Percentiles rank a stretch among this genome's conserved stretches.
Conservation (phyloP, 2,113 vertebrate species). For the Python bivittatus region DNA sequence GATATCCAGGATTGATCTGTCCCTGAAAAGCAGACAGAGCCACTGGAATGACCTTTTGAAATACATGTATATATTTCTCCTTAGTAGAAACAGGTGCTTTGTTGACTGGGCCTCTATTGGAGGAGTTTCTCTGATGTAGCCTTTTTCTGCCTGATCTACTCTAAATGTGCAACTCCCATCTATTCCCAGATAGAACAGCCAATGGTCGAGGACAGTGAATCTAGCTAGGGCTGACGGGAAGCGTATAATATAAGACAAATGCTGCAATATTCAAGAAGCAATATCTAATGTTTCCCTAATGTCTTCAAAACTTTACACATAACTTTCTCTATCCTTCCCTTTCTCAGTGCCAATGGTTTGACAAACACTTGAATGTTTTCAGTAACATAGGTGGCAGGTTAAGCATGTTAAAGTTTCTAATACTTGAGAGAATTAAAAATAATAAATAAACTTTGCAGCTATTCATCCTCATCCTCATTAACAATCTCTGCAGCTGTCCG, state of each 20-base stretch:
- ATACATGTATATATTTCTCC: background rate
- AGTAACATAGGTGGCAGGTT: background rate
- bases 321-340: background rate
- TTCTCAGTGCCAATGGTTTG: background rate
- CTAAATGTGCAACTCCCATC: background rate
- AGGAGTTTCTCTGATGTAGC: background rate
- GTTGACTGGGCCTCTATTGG: background rate
- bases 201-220: background rate
- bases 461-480: background rate
- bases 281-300: background rate
- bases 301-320: background rate
- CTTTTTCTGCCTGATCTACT: background rate
- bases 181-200: background rate
- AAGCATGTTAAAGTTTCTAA: slow-evolving; percentile 35
- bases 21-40: background rate
- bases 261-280: background rate
- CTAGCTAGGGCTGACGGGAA: background rate
- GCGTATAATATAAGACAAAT: background rate
- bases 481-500: slow-evolving; percentile 46
- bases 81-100: background rate
- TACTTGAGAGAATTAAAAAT: background rate
- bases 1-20: background rate
- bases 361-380: slow-evolving; percentile 14
- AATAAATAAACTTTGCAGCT: background rate
- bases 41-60: background rate